These are phyloP conservation scores for Quadriops clusia DNA, from an alignment of 2,888 invertebrate species.

Conservation along the genomic window DNA sequence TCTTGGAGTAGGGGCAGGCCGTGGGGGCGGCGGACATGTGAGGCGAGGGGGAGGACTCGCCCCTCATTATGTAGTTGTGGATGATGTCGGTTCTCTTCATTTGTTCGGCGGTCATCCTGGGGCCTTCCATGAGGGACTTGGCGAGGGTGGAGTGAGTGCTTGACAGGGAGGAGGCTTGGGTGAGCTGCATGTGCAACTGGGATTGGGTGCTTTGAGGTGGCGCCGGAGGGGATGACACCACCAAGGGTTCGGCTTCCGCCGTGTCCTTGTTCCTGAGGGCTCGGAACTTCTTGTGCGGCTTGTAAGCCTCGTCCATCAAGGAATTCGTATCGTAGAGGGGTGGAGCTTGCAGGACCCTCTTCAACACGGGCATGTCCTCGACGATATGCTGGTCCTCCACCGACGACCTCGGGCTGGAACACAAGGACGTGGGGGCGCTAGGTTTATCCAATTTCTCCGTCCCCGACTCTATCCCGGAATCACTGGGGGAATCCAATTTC, in stretches of 20 bases:
- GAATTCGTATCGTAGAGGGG: slow-evolving; percentile 83
- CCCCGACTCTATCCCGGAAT: slow-evolving; percentile 88
- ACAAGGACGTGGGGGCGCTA: slow-evolving; percentile 59
- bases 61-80: slow-evolving; percentile 82
- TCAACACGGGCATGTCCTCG: slow-evolving; percentile 88
- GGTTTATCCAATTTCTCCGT: slow-evolving; percentile 74
- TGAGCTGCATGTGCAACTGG: slow-evolving; percentile 20
- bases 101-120: slow-evolving; percentile 86
- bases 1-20: slow-evolving; percentile 32
- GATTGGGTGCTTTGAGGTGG: slow-evolving; percentile 25
- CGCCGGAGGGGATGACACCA: slow-evolving; percentile 29
- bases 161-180: slow-evolving; percentile 51
- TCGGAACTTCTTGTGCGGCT: slow-evolving; percentile 91
- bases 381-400: slow-evolving; percentile 68
- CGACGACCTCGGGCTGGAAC: slow-evolving; percentile 76
- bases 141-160: slow-evolving; percentile 84
- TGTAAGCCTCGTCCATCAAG: slow-evolving; percentile 89
- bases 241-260: slow-evolving; percentile 63
- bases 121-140: slow-evolving; percentile 84
- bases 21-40: slow-evolving; percentile 43
- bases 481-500: slow-evolving; percentile 82
- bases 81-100: slow-evolving; percentile 85
- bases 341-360: slow-evolving; percentile 84
- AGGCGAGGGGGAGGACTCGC: slow-evolving; percentile 43
- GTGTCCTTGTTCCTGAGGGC: slow-evolving; percentile 67